A percentile compares a stretch with the other conserved stretches of the same genome.
Evolutionary conservation across 2,888 invertebrate genomes (phyloP).

Genomic region (Stramonita haemastoma): DNA sequence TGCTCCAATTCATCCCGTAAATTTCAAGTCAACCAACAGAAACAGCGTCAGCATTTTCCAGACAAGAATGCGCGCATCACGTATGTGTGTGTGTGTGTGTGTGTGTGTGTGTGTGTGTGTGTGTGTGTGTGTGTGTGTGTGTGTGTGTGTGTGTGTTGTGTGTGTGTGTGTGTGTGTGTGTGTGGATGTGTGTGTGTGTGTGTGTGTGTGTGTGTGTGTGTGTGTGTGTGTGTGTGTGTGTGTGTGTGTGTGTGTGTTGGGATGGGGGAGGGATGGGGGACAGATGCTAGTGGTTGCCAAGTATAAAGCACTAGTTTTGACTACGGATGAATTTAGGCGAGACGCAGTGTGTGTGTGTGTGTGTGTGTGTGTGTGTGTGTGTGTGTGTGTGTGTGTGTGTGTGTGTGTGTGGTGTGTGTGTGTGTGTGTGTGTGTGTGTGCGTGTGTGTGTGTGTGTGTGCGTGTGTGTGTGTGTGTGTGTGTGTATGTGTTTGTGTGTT

Average conservation of each 20-base stretch:
- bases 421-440: background rate
- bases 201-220: background rate
- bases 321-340: background rate
- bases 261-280: background rate
- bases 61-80: background rate
- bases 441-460: background rate
- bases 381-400: background rate
- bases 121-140: background rate
- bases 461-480: background rate
- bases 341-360: background rate
- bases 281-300: background rate
- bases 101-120: background rate
- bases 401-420: background rate
- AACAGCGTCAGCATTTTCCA: background rate
- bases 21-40: background rate
- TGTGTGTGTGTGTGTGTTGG: background rate
- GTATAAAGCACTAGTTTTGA: background rate
- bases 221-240: background rate
- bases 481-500: background rate
- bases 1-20: background rate
- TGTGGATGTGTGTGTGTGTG: background rate
- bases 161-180: background rate
- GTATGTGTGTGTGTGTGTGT: background rate
- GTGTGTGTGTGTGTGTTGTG: background rate
- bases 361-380: background rate